These are phyloP conservation scores for Coregonus ussuriensis DNA, from an alignment of 2,797 vertebrate species.

Conservation along the genomic window DNA sequence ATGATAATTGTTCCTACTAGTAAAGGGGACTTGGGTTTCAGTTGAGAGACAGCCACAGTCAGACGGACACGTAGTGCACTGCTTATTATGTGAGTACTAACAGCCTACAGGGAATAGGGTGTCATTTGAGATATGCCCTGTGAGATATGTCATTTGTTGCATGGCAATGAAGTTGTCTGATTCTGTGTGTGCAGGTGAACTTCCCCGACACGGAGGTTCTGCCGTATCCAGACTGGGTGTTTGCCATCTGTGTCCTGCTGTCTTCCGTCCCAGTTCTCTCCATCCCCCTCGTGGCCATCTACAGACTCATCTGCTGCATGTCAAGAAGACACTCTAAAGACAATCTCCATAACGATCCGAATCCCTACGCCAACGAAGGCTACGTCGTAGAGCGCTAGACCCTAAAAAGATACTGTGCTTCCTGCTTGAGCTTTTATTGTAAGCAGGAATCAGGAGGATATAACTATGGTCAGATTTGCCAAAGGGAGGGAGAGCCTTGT, in stretches of 20 bases:
- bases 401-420: too few relatives aligned
- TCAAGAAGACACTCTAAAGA: not conserved
- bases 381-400: not conserved
- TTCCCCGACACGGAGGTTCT: conserved; percentile 79
- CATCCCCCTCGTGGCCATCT: conserved; percentile 76
- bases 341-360: accelerated
- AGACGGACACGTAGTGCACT: too few relatives aligned
- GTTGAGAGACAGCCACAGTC: too few relatives aligned
- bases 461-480: too few relatives aligned
- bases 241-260: conserved; percentile 76
- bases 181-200: conserved; percentile 62
- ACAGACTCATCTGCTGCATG: conserved; percentile 56
- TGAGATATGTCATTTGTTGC: not conserved
- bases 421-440: too few relatives aligned
- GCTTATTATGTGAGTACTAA: too few relatives aligned
- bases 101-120: too few relatives aligned
- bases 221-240: conserved; percentile 83
- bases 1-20: too few relatives aligned
- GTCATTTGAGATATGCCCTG: too few relatives aligned
- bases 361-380: conserved; percentile 19
- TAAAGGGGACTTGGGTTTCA: too few relatives aligned
- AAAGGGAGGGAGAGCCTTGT: too few relatives aligned
- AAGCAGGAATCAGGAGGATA: too few relatives aligned
- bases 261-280: conserved; percentile 69
- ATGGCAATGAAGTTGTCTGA: not conserved